Evolutionary conservation across 2,888 invertebrate species (phyloP), one percentile per base, ranked within the genome.

Genomic region (Cosmopolites sordidus): DNA sequence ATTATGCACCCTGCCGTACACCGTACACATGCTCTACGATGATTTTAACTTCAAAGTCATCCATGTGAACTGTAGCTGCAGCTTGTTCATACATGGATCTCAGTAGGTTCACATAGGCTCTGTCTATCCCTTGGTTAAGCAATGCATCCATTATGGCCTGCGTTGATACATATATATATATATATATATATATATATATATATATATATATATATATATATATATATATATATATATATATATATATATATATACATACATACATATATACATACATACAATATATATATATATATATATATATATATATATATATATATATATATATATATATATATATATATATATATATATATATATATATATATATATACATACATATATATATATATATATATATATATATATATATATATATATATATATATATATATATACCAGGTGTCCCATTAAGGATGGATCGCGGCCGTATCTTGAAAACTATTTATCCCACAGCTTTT

Each of bases 351-450:
- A 33, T 45, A 45, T 45, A 45, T 45, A 45, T 45, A 45, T 45
- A 45, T 45, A 45, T 45, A 45, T 45, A 45, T 45, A 45, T 45
- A 45, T 45, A 45, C 30, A 45, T 45, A 45, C 30, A 45, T 45
- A 45, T 45, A 45, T 33, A 45, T 45, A 45, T 45, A 45, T 45
- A 45, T 45, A 45, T 45, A 45, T 45, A 45, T 45, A 45, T 45
- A 45, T 45, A 45, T 45, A 33, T 30, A 22, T 22, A 22, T 44
- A 44, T 44, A 44, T 44, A 44, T 42, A 42, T 42, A 42, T 42
- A 42, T 42, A 42, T 42, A 42, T 42, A 42, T 42, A 17, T 42
- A 17, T 17, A 42, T 18, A 42, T 42, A 42, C n/a, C n/a, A n/a
- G n/a, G n/a, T n/a, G n/a, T n/a, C n/a, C n/a, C n/a, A n/a, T n/a